Evolutionary conservation across 2,888 invertebrate genomes (phyloP), one percentile per base, ranked within the genome.

Genomic region (Aethes cnicana): DNA sequence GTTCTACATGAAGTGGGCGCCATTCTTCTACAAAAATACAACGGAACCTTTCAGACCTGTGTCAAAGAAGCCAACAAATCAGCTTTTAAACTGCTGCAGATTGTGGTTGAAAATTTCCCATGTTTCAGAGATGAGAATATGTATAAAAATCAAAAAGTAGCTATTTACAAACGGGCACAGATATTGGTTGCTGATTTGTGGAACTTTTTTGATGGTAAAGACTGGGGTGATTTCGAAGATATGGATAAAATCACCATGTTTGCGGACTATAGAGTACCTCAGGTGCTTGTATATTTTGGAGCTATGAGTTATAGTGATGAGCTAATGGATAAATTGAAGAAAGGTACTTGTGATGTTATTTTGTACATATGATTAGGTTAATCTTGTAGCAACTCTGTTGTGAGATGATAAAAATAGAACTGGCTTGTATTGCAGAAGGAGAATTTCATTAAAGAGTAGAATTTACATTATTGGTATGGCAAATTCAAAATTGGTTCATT

Each of bases 251-350:
- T 99, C 14, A 98, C 98, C 0, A 98, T 98, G 96, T 99, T 99
- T 90, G 98, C 99, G 0, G 99, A 99, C 83, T 99, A 99, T 75
- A 93, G 98, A 72, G 91, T 98, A 9, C 98, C 98, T 0, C 98
- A 98, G 84, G 95, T 96, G 0, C 84, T 99, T 43, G 91, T 95
- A 3, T 95, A 96, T 80, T 96, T 95, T 74, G 95, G 94, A 4
- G 95, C 92, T 0, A 70, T 99, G 72, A 91, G 92, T 64, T 99
- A 99, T 74, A 93, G 91, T 20, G 82, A 93, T 2, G 91, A 93
- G 17, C 79, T 99, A 23, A 77, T 92, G 74, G 83, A 93, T 2
- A 90, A 91, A 57, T 85, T 99, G 21, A 90, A 91, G 44, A 88
- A 89, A 60, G 92, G 94, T 93, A 58, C 68, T 47, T 30, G 35